Evolutionary conservation across 1,140 invertebrate genomes (phyloP), one percentile per base, ranked within the genome.

Genomic region (Saccostrea echinata): DNA sequence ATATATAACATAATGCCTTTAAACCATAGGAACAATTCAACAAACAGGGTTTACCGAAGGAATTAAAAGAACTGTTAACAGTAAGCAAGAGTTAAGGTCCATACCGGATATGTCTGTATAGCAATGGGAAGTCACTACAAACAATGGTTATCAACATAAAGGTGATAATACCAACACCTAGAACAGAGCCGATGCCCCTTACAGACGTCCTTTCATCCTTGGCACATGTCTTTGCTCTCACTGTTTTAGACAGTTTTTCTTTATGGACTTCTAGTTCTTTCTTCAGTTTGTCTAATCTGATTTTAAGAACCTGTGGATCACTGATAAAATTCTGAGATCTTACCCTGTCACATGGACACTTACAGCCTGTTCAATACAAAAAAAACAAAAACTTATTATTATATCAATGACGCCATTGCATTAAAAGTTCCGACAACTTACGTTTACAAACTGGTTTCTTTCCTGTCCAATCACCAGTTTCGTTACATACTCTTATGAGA

Each of bases 61-160:
- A 43, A 12, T 13, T 57, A 12, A 57, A 57, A 57, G 55, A 57
- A 18, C 12, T 57, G 55, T 57, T 13, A 57, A 57, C 1, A 18
- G 55, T 21, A 21, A 9, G 13, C 13, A 57, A 18, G 1, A 21
- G 13, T 57, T 27, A 24, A 3, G 64, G 64, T 1, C 64, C 64
- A 13, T 71, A 71, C 12, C 64, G 64, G 11, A 71, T 30, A 8
- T 71, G 64, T 71, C 64, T 71, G 27, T 27, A 71, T 3, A 71
- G n/a, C 13, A 71, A 27, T 71, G 64, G 64, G 24, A 71, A 11
- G 64, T 71, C 64, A 71, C 64, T 71, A 71, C 64, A 71, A 71
- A 27, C 24, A 71, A 71, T 71, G 3, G 27, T 30, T 8, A 30
- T 13, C 24, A 71, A 9, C 3, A 71, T 13, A 12, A 27, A 30